These are phyloP conservation scores for Isurus oxyrinchus DNA, from an alignment of 2,113 vertebrate species.

Conservation along the genomic window DNA sequence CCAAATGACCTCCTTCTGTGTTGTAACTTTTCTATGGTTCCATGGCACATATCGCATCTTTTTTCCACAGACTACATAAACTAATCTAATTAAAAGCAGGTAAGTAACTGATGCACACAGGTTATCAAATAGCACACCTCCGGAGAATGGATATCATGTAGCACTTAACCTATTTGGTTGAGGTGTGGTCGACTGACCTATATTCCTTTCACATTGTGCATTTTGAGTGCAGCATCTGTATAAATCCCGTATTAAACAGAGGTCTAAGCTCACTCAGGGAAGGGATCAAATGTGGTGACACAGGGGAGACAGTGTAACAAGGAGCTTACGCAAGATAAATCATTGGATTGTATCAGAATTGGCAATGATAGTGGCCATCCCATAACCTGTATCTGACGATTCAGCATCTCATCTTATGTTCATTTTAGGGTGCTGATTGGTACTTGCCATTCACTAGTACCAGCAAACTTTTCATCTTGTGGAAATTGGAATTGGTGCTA, in stretches of 20 bases:
- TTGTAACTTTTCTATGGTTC: no score
- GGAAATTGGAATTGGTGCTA: not conserved
- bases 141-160: not conserved
- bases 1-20: no score
- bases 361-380: not conserved
- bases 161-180: not conserved
- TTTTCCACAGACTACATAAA: no score
- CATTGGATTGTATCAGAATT: not conserved
- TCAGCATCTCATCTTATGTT: not conserved
- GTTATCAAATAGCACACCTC: not conserved
- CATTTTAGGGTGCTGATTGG: not conserved
- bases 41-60: no score
- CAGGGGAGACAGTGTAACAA: not conserved
- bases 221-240: not conserved
- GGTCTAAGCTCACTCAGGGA: not conserved
- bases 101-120: not conserved
- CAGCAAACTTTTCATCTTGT: not conserved
- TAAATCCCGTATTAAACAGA: not conserved
- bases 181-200: not conserved
- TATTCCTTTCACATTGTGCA: not conserved
- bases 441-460: not conserved
- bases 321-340: not conserved
- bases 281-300: not conserved
- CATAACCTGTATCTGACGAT: not conserved
- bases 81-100: no score